These are phyloP conservation scores for Leptobrachium leishanense DNA, from an alignment of 2,113 vertebrate species.

Conservation along the genomic window DNA sequence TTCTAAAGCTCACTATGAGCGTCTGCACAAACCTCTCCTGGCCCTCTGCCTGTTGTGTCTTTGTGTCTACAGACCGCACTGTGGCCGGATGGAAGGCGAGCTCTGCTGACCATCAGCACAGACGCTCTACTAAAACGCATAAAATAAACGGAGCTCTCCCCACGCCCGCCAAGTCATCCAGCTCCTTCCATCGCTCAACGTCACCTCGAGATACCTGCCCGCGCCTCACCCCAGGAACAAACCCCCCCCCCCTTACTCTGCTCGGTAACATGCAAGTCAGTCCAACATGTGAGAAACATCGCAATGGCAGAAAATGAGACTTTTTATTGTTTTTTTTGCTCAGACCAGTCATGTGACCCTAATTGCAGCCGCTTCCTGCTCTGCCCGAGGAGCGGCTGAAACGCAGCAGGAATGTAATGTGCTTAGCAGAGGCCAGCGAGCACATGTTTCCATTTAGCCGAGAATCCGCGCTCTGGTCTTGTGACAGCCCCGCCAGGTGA, in stretches of 20 bases:
- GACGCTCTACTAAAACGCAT: neutral
- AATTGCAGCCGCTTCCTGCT: neutral
- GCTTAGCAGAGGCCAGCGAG: neutral
- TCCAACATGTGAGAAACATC: too few species aligned
- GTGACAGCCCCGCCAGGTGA: neutral
- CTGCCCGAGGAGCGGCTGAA: neutral
- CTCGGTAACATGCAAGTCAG: neutral
- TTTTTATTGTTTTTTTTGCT: too few species aligned
- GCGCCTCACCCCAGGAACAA: neutral
- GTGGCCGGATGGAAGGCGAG: slow-evolving; percentile 11
- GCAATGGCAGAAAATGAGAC: too few species aligned
- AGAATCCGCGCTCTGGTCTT: neutral
- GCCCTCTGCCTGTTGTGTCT: neutral
- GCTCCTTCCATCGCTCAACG: neutral
- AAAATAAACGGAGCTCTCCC: neutral
- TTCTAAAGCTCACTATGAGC: too few species aligned
- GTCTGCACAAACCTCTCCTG: neutral
- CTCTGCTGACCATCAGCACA: slow-evolving; percentile 2
- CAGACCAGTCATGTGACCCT: too few species aligned
- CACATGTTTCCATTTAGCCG: neutral
- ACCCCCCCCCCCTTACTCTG: neutral
- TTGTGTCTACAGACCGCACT: slow-evolving; percentile 28
- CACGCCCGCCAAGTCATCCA: neutral
- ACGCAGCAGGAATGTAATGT: neutral
- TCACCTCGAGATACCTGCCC: neutral